Conservation (phyloP, 2,113 vertebrate genomes). For the Nyctereutes procyonoides region DNA sequence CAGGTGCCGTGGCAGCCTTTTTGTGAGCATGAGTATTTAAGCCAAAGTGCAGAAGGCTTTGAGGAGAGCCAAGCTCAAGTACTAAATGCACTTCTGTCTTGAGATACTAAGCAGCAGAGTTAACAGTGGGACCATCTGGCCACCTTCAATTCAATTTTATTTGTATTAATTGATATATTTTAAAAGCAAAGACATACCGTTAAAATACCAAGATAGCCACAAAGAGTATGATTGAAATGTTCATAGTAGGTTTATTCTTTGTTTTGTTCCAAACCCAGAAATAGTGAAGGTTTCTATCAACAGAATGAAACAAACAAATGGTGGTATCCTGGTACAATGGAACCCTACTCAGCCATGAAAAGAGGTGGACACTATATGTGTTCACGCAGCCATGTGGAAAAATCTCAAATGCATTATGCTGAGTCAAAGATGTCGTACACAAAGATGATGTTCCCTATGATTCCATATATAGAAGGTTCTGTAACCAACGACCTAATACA, state of each 20-base stretch:
- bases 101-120: not conserved
- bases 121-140: not conserved
- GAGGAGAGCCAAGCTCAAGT: not conserved
- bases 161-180: not conserved
- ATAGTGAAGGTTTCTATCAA: not conserved
- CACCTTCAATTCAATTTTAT: not conserved
- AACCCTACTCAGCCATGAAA: not conserved
- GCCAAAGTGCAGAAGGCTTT: not conserved
- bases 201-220: not conserved
- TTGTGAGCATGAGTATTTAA: not conserved
- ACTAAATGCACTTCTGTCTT: rapidly evolving
- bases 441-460: rapidly evolving
- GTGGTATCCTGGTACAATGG: rapidly evolving
- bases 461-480: rapidly evolving
- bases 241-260: not conserved
- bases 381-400: rapidly evolving
- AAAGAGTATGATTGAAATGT: not conserved
- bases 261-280: not conserved
- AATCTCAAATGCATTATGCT: rapidly evolving
- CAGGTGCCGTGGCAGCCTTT: not conserved
- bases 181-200: not conserved
- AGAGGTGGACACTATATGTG: not conserved
- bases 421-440: rapidly evolving
- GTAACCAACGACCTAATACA: not conserved
- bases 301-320: not conserved